These are phyloP conservation scores for Balaenoptera acutorostrata DNA, from an alignment of 2,113 vertebrate genomes.

Conservation along the genomic window DNA sequence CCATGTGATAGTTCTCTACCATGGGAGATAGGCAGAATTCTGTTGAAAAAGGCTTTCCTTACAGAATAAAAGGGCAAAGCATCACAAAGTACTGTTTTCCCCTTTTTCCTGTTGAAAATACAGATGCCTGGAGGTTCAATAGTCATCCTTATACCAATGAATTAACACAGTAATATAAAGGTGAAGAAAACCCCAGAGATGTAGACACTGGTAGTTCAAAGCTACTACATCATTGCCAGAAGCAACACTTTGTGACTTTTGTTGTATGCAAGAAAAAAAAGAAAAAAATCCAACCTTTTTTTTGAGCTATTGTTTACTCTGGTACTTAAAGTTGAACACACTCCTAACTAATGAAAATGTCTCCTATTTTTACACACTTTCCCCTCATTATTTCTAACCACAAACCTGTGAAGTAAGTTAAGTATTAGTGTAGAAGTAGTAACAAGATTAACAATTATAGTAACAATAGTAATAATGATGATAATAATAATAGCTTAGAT, in stretches of 20 bases:
- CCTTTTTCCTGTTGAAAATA: background rate
- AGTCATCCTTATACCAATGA: background rate
- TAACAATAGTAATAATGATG: background rate
- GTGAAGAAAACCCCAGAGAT: background rate
- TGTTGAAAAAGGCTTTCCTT: background rate
- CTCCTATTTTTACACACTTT: background rate
- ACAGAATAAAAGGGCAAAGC: background rate
- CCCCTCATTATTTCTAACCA: background rate
- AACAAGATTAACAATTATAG: background rate
- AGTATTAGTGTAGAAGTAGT: background rate
- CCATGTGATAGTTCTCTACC: background rate
- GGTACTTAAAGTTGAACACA: background rate
- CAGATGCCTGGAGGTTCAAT: background rate
- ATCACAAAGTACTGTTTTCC: background rate
- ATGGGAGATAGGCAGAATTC: background rate
- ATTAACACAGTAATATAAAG: background rate
- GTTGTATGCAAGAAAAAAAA: background rate
- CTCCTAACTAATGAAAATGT: background rate
- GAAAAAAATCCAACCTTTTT: background rate
- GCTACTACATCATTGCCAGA: background rate
- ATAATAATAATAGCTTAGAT: background rate
- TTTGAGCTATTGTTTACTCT: background rate
- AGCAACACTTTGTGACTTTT: background rate
- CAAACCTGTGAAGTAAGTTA: background rate
- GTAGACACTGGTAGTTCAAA: background rate